phyloP scores from a whole-genome alignment of 2,888 invertebrate genomes.

The Parnassius orleans region DNA sequence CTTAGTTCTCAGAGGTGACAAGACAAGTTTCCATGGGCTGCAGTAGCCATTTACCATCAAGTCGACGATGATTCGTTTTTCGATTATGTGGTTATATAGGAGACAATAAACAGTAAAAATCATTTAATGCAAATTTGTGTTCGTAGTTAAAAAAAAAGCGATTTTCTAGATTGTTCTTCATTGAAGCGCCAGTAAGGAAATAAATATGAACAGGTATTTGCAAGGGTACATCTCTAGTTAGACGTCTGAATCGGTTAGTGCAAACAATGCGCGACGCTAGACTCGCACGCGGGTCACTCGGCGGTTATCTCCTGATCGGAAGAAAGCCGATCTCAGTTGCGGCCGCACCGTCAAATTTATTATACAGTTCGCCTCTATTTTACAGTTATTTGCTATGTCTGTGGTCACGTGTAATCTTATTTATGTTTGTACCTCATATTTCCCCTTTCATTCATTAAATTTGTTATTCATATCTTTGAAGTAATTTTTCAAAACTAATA shows the following conservation, averaged over 20 bases:
- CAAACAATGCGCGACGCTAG: slow-evolving; percentile 62
- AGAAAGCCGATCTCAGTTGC: slow-evolving; percentile 63
- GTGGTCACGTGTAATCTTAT: slow-evolving; percentile 39
- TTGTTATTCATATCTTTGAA: not conserved
- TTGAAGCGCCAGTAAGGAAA: not conserved
- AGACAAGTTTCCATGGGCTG: too few species aligned
- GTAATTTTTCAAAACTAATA: too few species aligned
- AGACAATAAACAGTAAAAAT: too few species aligned
- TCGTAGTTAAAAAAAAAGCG: too few species aligned
- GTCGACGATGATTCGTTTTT: too few species aligned
- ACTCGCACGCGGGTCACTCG: slow-evolving; percentile 68
- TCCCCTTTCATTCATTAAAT: slow-evolving; percentile 19
- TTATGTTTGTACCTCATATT: too few species aligned
- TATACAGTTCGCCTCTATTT: slow-evolving; percentile 55
- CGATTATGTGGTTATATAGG: too few species aligned
- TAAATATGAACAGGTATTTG: slow-evolving; percentile 3
- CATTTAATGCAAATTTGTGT: too few species aligned
- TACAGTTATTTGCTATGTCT: slow-evolving; percentile 57
- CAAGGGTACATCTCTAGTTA: slow-evolving; percentile 12
- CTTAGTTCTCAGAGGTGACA: too few species aligned
- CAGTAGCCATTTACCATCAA: too few species aligned
- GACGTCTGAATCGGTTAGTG: slow-evolving; percentile 48
- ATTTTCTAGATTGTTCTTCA: too few species aligned
- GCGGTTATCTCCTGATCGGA: slow-evolving; percentile 71
- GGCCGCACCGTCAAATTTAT: slow-evolving; percentile 67